Base-by-base conservation (phyloP, 2,113 vertebrate genomes). In the Hippocampus barbouri region DNA sequence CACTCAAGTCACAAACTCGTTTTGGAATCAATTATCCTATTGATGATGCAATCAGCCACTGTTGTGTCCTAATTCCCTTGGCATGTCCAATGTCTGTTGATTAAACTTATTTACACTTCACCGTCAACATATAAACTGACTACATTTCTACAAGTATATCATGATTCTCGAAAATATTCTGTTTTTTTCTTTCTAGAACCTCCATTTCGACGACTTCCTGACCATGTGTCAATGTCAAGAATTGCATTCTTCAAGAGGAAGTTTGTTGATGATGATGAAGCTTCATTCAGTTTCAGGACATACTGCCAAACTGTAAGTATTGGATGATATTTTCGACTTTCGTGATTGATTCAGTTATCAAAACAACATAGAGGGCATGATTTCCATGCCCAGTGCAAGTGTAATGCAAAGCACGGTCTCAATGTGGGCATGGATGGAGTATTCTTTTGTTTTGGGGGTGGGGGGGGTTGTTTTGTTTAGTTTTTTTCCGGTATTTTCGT, bases 161-260 rank as follows among this genome's bases (percentile, higher is more conserved):
- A 40, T 63, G 60, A 20, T 20, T 38, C 18, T 40, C 18, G 5
- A n/a, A 30, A 57, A 18, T n/a, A 53, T 40, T 12, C 34, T 2
- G 5, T 6, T 38, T 38, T 38, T 38, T 65, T 38, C 49, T 10
- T 27, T 61, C n/a, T 91, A 97, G 96, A 93, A 87, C 85, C 94
- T 0, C 91, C 92, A 90, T 96, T 92, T 87, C 93, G 95, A 89
- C 93, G 93, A 89, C 88, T 91, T 86, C 93, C 96, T 71, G 94
- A 93, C 90, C 95, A 94, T 83, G 86, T 94, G 88, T 92, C 95
- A 38, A 87, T 96, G 86, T 95, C 96, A 65, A 95, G 94, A 91
- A 93, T 96, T 73, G 90, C 96, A 71, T 97, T 96, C 91, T 97
- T 97, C 91, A 98, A 98, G 93, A 95, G 97, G 92, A 98, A 98